A percentile compares a stretch with the other conserved stretches of the same genome.
Evolutionary conservation across 1,140 invertebrate genomes (phyloP).

Genomic region (Tenebrio molitor): DNA sequence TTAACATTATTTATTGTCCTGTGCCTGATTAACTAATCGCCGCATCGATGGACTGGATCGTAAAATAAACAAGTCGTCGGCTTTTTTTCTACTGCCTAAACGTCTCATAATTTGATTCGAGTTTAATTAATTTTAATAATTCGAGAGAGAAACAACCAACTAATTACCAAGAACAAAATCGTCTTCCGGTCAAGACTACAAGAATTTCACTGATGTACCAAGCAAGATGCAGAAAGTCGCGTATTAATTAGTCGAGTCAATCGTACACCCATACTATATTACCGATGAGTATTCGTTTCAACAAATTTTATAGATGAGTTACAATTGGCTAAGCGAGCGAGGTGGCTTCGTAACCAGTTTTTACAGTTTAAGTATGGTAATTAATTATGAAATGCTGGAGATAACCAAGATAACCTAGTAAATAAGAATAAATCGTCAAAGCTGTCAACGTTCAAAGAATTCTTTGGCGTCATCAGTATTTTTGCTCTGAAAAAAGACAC

Average conservation of each 20-base stretch:
- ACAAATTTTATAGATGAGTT: too few relatives aligned
- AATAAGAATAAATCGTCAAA: too few relatives aligned
- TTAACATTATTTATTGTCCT: conserved; percentile 36
- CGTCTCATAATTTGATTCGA: conserved; percentile 20
- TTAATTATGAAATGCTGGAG: too few relatives aligned
- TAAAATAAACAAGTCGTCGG: conserved; percentile 34
- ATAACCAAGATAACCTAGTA: too few relatives aligned
- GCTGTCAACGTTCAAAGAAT: too few relatives aligned
- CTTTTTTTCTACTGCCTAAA: conserved; percentile 22
- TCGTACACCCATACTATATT: neutral
- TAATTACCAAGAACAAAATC: conserved; percentile 8
- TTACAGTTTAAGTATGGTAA: too few relatives aligned
- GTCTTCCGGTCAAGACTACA: conserved; percentile 16
- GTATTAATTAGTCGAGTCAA: neutral
- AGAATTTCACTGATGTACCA: neutral
- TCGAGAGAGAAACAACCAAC: neutral
- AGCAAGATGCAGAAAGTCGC: neutral
- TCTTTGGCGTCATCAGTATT: too few relatives aligned
- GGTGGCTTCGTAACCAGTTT: too few relatives aligned
- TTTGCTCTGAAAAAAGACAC: too few relatives aligned
- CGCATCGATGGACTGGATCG: conserved; percentile 22
- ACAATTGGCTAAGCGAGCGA: too few relatives aligned
- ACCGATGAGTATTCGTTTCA: neutral
- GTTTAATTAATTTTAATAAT: conserved; percentile 33
- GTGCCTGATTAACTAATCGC: conserved; percentile 37